Evolutionary conservation across 2,113 vertebrate species (phyloP).

Genomic region (Channa argus): DNA sequence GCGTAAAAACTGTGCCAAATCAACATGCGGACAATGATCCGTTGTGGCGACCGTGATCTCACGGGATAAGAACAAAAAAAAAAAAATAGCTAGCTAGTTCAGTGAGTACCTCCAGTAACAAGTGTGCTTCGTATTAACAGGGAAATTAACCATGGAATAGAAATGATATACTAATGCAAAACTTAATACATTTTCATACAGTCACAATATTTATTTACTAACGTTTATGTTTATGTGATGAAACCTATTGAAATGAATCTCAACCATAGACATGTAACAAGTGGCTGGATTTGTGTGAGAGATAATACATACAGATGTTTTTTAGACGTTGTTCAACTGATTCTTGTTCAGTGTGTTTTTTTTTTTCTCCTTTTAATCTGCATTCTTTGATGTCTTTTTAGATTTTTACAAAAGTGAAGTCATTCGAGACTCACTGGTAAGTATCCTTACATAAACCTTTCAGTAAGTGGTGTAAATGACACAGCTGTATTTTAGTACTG

Average conservation of each 20-base stretch:
- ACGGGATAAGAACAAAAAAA: too few species aligned
- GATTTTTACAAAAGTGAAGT: conserved; percentile 99
- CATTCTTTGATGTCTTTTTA: conserved; percentile 61
- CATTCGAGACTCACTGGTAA: conserved; percentile 98
- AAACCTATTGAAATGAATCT: not conserved
- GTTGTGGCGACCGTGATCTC: too few species aligned
- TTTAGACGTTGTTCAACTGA: not conserved
- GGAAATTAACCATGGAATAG: not conserved
- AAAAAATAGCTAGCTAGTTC: not conserved
- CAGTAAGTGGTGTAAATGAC: not conserved
- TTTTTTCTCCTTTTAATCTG: conserved; percentile 13
- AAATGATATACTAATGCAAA: not conserved
- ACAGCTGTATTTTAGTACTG: not conserved
- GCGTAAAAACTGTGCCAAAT: too few species aligned
- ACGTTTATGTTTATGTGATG: not conserved
- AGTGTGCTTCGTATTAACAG: not conserved
- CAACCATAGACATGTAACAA: not conserved
- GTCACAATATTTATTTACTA: too few species aligned
- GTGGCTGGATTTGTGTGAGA: not conserved
- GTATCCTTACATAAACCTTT: conserved; percentile 67
- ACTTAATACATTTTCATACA: too few species aligned
- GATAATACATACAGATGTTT: not conserved
- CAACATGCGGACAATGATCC: too few species aligned
- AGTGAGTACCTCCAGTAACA: not conserved
- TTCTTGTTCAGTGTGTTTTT: not conserved